Evolutionary conservation across 2,888 invertebrate species (phyloP), one percentile per base, ranked within the genome.

Genomic region (Esperia sulphurella): DNA sequence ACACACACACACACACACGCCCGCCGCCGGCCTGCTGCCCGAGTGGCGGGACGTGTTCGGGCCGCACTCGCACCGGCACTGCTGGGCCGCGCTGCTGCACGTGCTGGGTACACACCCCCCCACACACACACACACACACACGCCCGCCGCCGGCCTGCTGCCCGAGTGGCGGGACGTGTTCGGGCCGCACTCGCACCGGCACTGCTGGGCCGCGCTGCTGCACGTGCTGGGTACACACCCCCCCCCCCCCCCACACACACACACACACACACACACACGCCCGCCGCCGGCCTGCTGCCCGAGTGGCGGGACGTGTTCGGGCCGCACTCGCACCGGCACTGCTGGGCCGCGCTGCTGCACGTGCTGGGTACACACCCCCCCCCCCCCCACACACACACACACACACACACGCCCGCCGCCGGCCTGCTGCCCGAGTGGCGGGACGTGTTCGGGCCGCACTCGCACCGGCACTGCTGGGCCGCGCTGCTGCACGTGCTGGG

Each of bases 11-110:
- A n/a, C n/a, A n/a, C n/a, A n/a, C n/a, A 47, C 58, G 37, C 77
- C 83, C 58, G 75, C 83, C 45, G 73, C 68, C 47, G 79, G 75
- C 57, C 91, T 92, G 43, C 68, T 89, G 28, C 87, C 91, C 46
- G 96, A 97, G 83, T 97, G 96, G 96, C 79, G 83, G 44, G 93
- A 95, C 74, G 91, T 97, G 47, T 95, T 96, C 82, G 91, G 92
- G 51, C 91, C 92, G 45, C 93, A 93, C 58, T 80, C 94, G 62
- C 65, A 44, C 85, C n/a, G 41, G 67, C 91, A 51, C 77, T 94
- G 52, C 65, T 85, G 1, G 75, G 84, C 31, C 73, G 92, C 3
- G 87, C 75, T 90, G 33, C 77, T 94, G 53, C 92, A 89, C 65
- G 40, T 0, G 59, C 68, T 52, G 44, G 72, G 57, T 1, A 58